phyloP scores from a whole-genome alignment of 92 coral and sea anemone genomes.

The Isaurus tuberculatus region DNA sequence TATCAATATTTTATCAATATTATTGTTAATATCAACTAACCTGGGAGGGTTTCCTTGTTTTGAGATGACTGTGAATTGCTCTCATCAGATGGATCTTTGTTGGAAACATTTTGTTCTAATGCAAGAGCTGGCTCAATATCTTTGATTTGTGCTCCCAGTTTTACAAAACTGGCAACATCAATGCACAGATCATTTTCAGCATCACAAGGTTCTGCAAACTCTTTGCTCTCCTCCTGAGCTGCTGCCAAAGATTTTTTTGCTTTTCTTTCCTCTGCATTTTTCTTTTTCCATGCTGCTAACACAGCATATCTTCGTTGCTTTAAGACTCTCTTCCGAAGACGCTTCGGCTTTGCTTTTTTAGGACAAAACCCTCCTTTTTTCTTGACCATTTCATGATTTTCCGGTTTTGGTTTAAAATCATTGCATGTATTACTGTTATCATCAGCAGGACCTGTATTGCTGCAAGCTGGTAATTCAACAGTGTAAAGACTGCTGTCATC shows the following conservation, averaged over 20 bases:
- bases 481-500: slow-evolving; percentile 6
- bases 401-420: background rate
- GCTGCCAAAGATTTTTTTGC: background rate
- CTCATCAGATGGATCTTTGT: slow-evolving; percentile 20
- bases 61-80: background rate
- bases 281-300: slow-evolving; percentile 18
- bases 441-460: background rate
- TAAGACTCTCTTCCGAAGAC: slow-evolving; percentile 24
- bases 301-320: slow-evolving; percentile 28
- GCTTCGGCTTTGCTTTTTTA: background rate
- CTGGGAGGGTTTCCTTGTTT: slow-evolving; percentile 11
- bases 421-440: background rate
- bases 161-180: slow-evolving; percentile 32
- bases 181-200: slow-evolving; percentile 25
- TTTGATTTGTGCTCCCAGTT: slow-evolving; percentile 32
- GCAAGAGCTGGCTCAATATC: slow-evolving; percentile 12
- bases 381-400: background rate
- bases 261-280: background rate
- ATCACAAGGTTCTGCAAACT: background rate
- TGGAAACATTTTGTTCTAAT: slow-evolving; percentile 17
- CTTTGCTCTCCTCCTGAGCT: slow-evolving; percentile 1
- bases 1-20: too few relatives aligned
- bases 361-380: background rate
- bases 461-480: slow-evolving; percentile 20
- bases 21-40: background rate